Evolutionary conservation across 2,797 vertebrate species (phyloP).

Genomic region (Phaenicophaeus curvirostris): DNA sequence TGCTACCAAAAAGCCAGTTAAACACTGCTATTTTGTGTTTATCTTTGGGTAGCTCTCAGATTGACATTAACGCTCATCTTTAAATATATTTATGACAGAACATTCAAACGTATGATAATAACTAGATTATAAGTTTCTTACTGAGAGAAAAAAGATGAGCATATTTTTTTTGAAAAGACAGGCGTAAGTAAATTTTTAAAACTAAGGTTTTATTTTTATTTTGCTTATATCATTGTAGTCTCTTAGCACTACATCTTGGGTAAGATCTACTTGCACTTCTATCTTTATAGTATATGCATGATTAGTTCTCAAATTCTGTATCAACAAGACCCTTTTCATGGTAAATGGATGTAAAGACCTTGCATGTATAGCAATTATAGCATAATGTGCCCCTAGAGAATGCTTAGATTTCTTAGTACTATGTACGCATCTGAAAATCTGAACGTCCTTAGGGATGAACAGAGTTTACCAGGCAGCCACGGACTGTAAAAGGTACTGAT

Average conservation of each 20-base stretch:
- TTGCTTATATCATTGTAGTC: neutral
- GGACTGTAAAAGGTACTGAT: neutral
- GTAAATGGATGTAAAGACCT: constrained; percentile 33
- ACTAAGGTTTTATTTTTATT: neutral
- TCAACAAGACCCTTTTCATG: constrained; percentile 23
- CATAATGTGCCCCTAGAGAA: constrained; percentile 12
- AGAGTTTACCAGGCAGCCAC: neutral
- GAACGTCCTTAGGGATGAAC: neutral
- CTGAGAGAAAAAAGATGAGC: neutral
- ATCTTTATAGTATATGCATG: neutral
- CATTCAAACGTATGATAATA: neutral
- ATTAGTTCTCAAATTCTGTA: constrained; percentile 26
- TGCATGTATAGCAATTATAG: neutral
- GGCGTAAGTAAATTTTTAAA: neutral
- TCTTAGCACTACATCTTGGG: neutral
- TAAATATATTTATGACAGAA: neutral
- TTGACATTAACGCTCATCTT: neutral
- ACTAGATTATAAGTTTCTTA: neutral
- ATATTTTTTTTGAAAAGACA: neutral
- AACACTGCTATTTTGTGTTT: neutral
- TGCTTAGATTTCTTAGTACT: neutral
- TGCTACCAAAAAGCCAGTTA: neutral
- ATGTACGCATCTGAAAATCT: constrained; percentile 2
- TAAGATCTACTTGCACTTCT: constrained; percentile 10
- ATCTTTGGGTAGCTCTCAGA: neutral